phyloP scores from a whole-genome alignment of 2,888 invertebrate genomes.

The Leucophenga montana region DNA sequence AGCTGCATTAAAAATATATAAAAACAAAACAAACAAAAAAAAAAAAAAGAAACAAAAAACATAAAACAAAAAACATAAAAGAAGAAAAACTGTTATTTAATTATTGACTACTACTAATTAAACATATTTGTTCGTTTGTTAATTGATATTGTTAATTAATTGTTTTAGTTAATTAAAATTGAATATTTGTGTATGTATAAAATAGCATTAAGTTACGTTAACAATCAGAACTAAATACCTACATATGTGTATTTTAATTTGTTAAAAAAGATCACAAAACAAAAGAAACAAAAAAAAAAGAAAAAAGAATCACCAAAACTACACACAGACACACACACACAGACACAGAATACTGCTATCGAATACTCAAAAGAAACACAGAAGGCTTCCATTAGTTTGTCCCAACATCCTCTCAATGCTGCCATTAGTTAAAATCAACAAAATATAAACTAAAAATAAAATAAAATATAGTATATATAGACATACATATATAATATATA shows the following conservation, averaged over 20 bases:
- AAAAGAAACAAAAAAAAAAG: background rate
- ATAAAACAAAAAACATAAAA: background rate
- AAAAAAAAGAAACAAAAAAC: background rate
- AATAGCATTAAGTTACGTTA: no score
- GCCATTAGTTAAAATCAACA: constrained; percentile 18
- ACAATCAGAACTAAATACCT: no score
- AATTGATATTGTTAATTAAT: background rate
- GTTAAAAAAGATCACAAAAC: background rate
- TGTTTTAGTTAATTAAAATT: background rate
- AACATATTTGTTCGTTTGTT: constrained; percentile 3
- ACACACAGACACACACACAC: background rate
- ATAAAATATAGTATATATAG: background rate
- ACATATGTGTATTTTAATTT: no score
- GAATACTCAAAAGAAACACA: no score
- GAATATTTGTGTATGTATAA: background rate
- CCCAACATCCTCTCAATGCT: constrained; percentile 1
- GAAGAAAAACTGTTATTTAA: background rate
- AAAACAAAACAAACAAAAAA: constrained; percentile 4
- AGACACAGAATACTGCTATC: background rate
- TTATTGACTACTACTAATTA: background rate
- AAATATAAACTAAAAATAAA: constrained; percentile 15
- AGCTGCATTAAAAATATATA: background rate
- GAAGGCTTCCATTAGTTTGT: constrained; percentile 16
- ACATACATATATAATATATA: background rate
- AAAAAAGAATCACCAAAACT: background rate